Percentiles rank a stretch among this genome's conserved stretches.
These are phyloP conservation scores for Motacilla alba DNA, from an alignment of 2,113 vertebrate species.

Conservation along the genomic window DNA sequence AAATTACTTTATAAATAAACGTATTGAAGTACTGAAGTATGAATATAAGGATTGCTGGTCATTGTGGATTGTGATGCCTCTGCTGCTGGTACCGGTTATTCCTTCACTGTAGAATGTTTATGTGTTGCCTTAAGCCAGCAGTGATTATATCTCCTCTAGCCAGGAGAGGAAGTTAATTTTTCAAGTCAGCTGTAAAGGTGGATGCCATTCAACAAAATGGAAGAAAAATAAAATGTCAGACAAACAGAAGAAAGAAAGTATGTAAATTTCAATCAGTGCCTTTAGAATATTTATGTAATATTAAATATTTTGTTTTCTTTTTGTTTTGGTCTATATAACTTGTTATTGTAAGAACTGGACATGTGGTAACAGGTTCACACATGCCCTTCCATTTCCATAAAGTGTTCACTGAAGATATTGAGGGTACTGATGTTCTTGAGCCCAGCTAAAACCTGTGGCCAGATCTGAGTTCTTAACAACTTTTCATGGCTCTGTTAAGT, in stretches of 20 bases:
- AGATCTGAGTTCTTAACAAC: neutral
- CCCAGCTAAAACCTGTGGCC: neutral
- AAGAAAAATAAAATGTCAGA: neutral
- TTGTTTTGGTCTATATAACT: neutral
- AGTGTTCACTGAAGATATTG: neutral
- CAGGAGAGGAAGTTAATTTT: neutral
- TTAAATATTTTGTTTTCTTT: neutral
- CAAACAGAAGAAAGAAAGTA: neutral
- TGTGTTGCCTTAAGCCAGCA: neutral
- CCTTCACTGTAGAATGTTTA: neutral
- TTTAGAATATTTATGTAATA: neutral
- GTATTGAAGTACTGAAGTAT: conserved; percentile 20
- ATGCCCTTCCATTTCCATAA: neutral
- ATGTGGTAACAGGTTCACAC: neutral
- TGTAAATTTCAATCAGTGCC: neutral
- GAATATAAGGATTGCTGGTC: neutral
- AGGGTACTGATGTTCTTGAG: neutral
- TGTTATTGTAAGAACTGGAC: neutral
- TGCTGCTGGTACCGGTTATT: neutral
- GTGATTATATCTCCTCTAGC: neutral
- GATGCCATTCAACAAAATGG: neutral
- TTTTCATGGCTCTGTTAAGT: accelerated
- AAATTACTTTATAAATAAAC: conserved; percentile 55
- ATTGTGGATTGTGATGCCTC: conserved; percentile 10
- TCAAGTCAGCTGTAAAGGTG: neutral